Base-by-base conservation (phyloP, 2,888 invertebrate genomes). In the Drepanosiphum platanoidis region DNA sequence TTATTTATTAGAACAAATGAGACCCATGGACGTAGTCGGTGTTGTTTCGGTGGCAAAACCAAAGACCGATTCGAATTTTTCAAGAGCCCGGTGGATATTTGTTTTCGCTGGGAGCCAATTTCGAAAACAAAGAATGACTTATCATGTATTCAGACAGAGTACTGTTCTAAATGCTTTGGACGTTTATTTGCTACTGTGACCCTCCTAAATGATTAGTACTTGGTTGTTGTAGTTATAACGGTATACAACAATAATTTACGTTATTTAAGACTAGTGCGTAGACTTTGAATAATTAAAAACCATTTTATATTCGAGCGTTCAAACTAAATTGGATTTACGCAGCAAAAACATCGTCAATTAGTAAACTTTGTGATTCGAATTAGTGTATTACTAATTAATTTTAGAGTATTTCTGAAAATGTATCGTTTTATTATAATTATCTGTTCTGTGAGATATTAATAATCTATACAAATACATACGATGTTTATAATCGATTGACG, bases 1-100 rank as follows among this genome's bases (percentile, higher is more conserved):
- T 84, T 84, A 84, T 84, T 84, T 84, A 77, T 84, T 77, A 52
- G 68, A 84, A 84, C 84, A 52, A 83, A 75, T 66, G 66, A 83
- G 64, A 61, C 83, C 27, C 46, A 32, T 70, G 30, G 39, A 52
- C 61, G 42, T 61, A 52, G 27, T 18, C 13, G 36, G 58, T 71
- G 58, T 71, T 71, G 27, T 81, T 81, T 72, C 32, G 52, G 42
- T 27, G n/a, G 15, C 18, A 27, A 39, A 77, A 77, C 66, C 52
- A 30, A 52, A 32, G n/a, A 42, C 80, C 36, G 5, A 70, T 70
- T 27, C 61, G 58, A 58, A 81, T 81, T 81, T 81, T 39, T 81
- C 81, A 71, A 71, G 71, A 71, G 30, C 30, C 71, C 27, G 58
- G 39, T 39, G 30, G 39, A 71, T 81, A 83, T 74, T 83, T 66